Base-by-base conservation (phyloP, 2,888 invertebrate genomes). In the Euzophera pinguis region DNA sequence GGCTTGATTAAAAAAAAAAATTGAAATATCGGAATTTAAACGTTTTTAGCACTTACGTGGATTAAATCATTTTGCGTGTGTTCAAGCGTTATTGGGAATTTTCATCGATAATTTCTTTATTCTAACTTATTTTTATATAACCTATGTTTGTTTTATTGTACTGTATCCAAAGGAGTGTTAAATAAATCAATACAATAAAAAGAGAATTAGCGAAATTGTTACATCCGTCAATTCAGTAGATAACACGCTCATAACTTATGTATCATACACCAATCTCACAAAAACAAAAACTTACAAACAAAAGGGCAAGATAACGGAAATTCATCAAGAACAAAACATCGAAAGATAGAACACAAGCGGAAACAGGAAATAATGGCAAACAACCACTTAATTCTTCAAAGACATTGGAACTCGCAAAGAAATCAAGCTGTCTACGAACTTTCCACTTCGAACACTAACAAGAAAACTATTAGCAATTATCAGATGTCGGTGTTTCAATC, bases 401-500 rank as follows among this genome's bases (percentile, higher is more conserved):
- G 59, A 66, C 62, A 58, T 64, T 43, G 62, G 67, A 73, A 70
- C 71, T 72, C 64, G 67, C 65, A 68, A 75, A 77, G 76, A 78
- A 78, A 75, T 75, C 76, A 76, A 75, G 74, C 67, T 75, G 70
- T 69, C 75, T 69, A 59, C 67, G 66, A 81, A 81, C 77, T 81
- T 76, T 58, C 67, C 66, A 73, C 77, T 75, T 61, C 64, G 64
- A 67, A 69, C 74, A 73, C 69, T 84, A 87, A 87, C 85, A 80
- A 83, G 86, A 84, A 84, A 87, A 84, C 84, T 82, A 84, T 84
- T 80, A 84, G 80, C 81, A 83, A 86, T 86, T 85, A 86, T 85
- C 82, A 82, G 80, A 68, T 66, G 75, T 72, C 73, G 75, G 80
- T 78, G 75, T 82, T 85, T 85, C 84, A 84, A 84, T 84, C 84